A percentile compares a stretch with the other conserved stretches of the same genome.
These are phyloP conservation scores for Polia nebulosa DNA, from an alignment of 2,888 invertebrate genomes.

Conservation along the genomic window DNA sequence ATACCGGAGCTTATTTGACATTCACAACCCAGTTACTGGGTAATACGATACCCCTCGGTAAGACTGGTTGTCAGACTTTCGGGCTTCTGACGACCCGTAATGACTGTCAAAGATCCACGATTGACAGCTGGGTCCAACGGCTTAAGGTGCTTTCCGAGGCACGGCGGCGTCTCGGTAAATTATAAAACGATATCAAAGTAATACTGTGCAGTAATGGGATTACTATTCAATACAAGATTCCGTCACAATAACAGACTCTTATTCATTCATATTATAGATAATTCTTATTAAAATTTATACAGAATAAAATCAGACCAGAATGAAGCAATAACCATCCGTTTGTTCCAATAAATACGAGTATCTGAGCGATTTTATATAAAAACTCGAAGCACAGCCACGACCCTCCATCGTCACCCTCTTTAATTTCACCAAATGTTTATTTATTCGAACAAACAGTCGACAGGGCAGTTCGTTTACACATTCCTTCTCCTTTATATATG, in stretches of 20 bases:
- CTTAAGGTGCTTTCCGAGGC: too few species aligned
- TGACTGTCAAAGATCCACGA: too few species aligned
- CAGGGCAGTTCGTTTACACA: slow-evolving; percentile 81
- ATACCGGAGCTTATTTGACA: too few species aligned
- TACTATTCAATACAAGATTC: not conserved
- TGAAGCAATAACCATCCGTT: slow-evolving; percentile 70
- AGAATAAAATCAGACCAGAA: slow-evolving; percentile 57
- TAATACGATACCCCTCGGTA: too few species aligned
- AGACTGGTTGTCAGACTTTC: too few species aligned
- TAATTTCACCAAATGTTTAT: slow-evolving; percentile 87
- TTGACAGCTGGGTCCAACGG: too few species aligned
- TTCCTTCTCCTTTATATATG: slow-evolving; percentile 77
- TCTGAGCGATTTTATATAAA: slow-evolving; percentile 67
- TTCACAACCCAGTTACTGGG: too few species aligned
- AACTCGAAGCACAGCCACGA: slow-evolving; percentile 68
- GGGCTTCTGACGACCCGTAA: too few species aligned
- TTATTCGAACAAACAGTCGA: slow-evolving; percentile 82
- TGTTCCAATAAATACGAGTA: slow-evolving; percentile 71
- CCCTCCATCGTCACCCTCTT: slow-evolving; percentile 76
- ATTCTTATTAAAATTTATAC: slow-evolving; percentile 41
- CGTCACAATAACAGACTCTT: not conserved
- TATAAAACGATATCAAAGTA: not conserved
- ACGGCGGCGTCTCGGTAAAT: too few species aligned
- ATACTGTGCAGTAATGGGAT: not conserved
- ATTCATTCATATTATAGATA: not conserved